Conservation (phyloP, 2,888 invertebrate genomes). For the Elegia similella region DNA sequence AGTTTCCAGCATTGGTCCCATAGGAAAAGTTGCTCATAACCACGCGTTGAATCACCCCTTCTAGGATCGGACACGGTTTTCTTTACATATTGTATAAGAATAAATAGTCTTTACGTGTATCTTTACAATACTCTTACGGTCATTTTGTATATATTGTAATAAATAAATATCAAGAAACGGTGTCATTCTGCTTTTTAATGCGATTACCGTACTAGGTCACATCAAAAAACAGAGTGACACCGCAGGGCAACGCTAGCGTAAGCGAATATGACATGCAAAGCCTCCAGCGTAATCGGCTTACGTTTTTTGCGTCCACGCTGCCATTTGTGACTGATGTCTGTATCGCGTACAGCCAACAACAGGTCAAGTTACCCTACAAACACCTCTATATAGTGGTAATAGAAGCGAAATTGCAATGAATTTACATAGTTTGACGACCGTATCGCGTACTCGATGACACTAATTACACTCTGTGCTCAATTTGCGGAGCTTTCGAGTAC, state of each 20-base stretch:
- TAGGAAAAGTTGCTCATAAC: no score
- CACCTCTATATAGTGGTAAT: no score
- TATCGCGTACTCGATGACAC: constrained; percentile 9
- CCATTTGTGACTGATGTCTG: neutral
- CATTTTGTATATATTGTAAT: no score
- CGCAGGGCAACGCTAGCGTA: neutral
- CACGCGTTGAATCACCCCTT: no score
- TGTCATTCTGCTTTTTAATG: no score
- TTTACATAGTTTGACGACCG: neutral
- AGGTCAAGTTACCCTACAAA: no score
- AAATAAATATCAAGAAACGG: no score
- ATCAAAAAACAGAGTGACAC: neutral
- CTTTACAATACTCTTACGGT: no score
- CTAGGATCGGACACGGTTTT: no score
- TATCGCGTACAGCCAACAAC: neutral
- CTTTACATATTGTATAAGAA: no score
- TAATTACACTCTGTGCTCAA: constrained; percentile 10
- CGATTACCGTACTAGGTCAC: neutral
- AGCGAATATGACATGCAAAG: constrained; percentile 13
- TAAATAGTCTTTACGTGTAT: no score
- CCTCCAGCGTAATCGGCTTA: constrained; percentile 13
- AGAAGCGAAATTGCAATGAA: neutral
- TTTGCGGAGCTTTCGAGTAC: neutral
- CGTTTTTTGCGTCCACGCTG: constrained; percentile 9
- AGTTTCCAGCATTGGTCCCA: no score